Evolutionary conservation across 2,888 invertebrate species (phyloP).

Genomic region (Mamestra brassicae): DNA sequence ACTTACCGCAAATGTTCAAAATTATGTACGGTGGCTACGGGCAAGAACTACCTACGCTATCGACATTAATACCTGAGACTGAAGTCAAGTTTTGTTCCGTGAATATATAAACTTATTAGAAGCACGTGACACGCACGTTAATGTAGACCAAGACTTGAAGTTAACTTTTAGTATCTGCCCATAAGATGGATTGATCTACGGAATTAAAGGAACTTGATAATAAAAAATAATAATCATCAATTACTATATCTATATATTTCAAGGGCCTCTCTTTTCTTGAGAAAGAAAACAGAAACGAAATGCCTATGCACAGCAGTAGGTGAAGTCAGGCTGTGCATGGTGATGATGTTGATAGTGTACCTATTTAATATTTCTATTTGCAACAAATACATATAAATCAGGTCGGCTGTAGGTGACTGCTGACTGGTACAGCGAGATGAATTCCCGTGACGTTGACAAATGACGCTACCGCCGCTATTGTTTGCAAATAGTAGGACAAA

Average conservation of each 20-base stretch:
- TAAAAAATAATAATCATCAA: too few species aligned
- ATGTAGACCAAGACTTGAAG: too few species aligned
- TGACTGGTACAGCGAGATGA: constrained; percentile 34
- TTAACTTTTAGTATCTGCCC: too few species aligned
- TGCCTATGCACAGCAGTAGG: too few species aligned
- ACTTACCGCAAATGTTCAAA: constrained; percentile 7
- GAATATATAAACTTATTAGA: constrained; percentile 2
- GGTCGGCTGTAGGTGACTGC: constrained; percentile 35
- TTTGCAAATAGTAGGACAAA: constrained; percentile 44
- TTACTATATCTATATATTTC: too few species aligned
- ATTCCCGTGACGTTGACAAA: constrained; percentile 58
- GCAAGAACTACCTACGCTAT: not conserved
- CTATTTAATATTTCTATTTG: not conserved
- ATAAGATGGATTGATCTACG: too few species aligned
- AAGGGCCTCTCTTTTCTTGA: too few species aligned
- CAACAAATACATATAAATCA: constrained; percentile 36
- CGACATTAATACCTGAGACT: not conserved
- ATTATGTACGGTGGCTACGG: not conserved
- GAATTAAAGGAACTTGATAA: too few species aligned
- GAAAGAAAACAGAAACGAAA: too few species aligned
- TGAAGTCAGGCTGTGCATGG: not conserved
- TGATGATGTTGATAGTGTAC: not conserved
- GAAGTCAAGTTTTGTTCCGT: not conserved
- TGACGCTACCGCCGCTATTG: constrained; percentile 42
- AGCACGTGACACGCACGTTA: not conserved